Evolutionary conservation across 2,797 vertebrate species (phyloP).

Genomic region (Gobio occitaniae): DNA sequence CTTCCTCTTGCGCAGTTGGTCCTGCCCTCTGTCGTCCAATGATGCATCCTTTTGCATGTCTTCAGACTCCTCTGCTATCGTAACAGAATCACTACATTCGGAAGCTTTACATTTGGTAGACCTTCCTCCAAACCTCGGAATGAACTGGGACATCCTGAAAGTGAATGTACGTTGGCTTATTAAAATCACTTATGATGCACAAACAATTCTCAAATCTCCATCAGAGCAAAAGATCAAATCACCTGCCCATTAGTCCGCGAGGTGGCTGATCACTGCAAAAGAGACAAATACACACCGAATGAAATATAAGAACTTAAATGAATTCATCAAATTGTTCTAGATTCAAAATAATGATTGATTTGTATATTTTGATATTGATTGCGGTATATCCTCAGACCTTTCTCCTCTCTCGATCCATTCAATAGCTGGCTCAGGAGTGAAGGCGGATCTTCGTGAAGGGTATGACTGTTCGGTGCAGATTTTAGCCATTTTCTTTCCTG

Average conservation of each 20-base stretch:
- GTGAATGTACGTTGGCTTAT: not conserved
- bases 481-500: conserved; percentile 59
- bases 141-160: conserved; percentile 76
- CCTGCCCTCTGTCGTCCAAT: conserved; percentile 67
- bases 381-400: conserved; percentile 66
- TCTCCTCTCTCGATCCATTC: conserved; percentile 74
- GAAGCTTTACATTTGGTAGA: conserved; percentile 66
- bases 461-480: conserved; percentile 76
- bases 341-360: not conserved
- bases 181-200: not conserved
- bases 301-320: not conserved
- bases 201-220: conserved; percentile 1
- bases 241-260: conserved; percentile 45
- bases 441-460: conserved; percentile 60
- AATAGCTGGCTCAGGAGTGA: conserved; percentile 68
- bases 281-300: not conserved
- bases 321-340: not conserved
- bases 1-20: conserved; percentile 64
- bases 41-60: conserved; percentile 62
- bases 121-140: conserved; percentile 73
- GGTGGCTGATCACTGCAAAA: conserved; percentile 34
- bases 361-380: not conserved
- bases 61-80: conserved; percentile 66
- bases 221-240: not conserved
- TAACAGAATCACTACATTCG: conserved; percentile 70